Evolutionary conservation across 2,888 invertebrate species (phyloP).

Genomic region (Ormyrus pomaceus): DNA sequence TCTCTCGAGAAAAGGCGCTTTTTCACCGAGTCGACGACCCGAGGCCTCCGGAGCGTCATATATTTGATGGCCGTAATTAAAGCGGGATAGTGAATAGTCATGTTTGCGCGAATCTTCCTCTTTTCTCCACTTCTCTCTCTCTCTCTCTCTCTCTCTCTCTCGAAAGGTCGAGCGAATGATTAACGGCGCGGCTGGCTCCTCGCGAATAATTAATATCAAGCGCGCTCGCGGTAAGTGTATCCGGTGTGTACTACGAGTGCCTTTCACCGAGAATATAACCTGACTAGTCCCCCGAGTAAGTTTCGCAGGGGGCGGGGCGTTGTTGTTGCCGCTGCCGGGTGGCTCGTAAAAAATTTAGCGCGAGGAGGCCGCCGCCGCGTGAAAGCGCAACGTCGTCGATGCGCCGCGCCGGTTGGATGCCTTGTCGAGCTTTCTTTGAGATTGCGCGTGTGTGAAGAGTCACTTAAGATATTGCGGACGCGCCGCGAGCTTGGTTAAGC

Average conservation of each 20-base stretch:
- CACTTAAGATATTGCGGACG: conserved; percentile 12
- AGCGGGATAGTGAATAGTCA: conserved; percentile 41
- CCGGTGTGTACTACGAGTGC: not conserved
- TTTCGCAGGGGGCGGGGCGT: too few species aligned
- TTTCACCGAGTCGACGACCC: not conserved
- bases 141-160: not conserved
- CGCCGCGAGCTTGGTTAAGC: too few species aligned
- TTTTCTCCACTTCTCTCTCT: not conserved
- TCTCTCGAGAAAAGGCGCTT: not conserved
- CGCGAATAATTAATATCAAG: conserved; percentile 42
- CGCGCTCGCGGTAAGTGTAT: conserved; percentile 3
- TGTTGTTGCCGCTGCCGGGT: too few species aligned
- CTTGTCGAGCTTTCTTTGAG: too few species aligned
- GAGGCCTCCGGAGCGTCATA: not conserved
- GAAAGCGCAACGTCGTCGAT: not conserved
- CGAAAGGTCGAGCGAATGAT: conserved; percentile 18
- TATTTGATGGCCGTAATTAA: conserved; percentile 48
- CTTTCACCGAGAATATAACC: too few species aligned
- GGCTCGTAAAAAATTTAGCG: conserved; percentile 10
- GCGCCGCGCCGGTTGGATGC: not conserved
- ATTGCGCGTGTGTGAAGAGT: not conserved
- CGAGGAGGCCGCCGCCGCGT: not conserved
- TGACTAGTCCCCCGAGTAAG: too few species aligned
- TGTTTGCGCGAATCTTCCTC: conserved; percentile 28
- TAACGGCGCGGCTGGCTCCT: not conserved